phyloP scores from a whole-genome alignment of 2,797 vertebrate genomes.

The Sebastiscus albofasciatus region DNA sequence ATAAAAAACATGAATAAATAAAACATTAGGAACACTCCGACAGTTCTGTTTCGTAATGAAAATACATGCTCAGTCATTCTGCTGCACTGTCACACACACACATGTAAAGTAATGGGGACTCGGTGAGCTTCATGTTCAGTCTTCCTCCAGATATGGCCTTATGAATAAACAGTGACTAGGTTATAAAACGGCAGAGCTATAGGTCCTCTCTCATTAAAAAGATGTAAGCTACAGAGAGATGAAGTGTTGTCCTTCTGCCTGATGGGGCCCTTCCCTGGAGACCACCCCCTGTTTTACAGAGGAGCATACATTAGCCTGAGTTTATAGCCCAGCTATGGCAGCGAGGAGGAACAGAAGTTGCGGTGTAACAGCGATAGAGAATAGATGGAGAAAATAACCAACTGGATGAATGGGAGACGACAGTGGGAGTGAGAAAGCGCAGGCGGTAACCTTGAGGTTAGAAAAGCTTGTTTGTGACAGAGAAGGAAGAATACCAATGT shows the following conservation, averaged over 20 bases:
- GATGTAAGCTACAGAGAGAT: conserved; percentile 21
- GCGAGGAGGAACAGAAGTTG: neutral
- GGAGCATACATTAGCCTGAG: conserved; percentile 12
- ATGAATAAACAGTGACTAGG: conserved; percentile 17
- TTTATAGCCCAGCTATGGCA: neutral
- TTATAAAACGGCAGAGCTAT: neutral
- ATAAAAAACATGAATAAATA: neutral
- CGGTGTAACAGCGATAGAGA: neutral
- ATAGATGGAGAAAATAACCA: conserved; percentile 22
- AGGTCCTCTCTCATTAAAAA: conserved; percentile 39
- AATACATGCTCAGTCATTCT: neutral
- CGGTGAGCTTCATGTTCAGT: neutral
- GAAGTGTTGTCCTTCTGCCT: conserved; percentile 13
- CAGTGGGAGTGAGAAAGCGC: conserved; percentile 24
- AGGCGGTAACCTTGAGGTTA: conserved; percentile 45
- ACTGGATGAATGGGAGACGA: conserved; percentile 13
- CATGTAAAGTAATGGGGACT: conserved; percentile 19
- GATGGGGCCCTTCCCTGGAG: conserved; percentile 10
- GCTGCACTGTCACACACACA: neutral
- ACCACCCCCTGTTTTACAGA: conserved; percentile 4
- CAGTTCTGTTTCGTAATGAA: neutral
- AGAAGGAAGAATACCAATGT: conserved; percentile 26
- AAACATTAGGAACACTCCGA: neutral
- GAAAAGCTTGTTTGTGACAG: neutral
- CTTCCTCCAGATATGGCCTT: conserved; percentile 15